Percentiles rank a stretch among this genome's conserved stretches.
These are phyloP conservation scores for Stenolophus ochropezus DNA, from an alignment of 2,888 invertebrate genomes.

Conservation along the genomic window DNA sequence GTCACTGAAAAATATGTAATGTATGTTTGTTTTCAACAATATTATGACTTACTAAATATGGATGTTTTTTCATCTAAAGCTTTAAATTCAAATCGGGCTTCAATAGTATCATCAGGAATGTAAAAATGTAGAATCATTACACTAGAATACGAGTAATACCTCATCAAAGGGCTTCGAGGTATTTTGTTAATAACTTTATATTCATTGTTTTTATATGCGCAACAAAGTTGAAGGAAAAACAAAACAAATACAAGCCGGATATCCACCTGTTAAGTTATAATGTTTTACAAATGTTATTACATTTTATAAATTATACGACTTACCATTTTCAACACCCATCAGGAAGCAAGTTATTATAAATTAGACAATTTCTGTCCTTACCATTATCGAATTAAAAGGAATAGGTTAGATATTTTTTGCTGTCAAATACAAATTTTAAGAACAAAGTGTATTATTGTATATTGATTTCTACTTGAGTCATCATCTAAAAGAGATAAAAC, in stretches of 20 bases:
- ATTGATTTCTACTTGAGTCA: neutral
- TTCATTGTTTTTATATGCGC: neutral
- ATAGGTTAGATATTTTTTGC: conserved; percentile 17
- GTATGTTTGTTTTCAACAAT: neutral
- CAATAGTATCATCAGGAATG: conserved; percentile 69
- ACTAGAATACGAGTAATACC: conserved; percentile 69
- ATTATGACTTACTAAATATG: conserved; percentile 68
- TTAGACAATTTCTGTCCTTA: conserved; percentile 1
- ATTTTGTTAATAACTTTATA: conserved; percentile 44
- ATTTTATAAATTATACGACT: neutral
- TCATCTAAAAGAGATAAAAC: conserved; percentile 1
- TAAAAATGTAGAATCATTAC: conserved; percentile 69
- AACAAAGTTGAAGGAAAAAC: neutral
- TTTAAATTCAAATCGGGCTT: conserved; percentile 69
- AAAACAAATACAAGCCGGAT: conserved; percentile 27
- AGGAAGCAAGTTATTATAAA: conserved; percentile 29
- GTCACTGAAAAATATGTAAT: conserved; percentile 6
- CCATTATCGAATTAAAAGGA: conserved; percentile 37
- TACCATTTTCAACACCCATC: conserved; percentile 52
- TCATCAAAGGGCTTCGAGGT: conserved; percentile 56
- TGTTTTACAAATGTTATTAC: neutral
- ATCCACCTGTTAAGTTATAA: conserved; percentile 28
- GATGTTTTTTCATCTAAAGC: conserved; percentile 69
- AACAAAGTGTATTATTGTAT: neutral
- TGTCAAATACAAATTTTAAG: neutral